Evolutionary conservation across 2,797 vertebrate genomes (phyloP), one percentile per base, ranked within the genome.

Genomic region (Eurystomus glaucurus): DNA sequence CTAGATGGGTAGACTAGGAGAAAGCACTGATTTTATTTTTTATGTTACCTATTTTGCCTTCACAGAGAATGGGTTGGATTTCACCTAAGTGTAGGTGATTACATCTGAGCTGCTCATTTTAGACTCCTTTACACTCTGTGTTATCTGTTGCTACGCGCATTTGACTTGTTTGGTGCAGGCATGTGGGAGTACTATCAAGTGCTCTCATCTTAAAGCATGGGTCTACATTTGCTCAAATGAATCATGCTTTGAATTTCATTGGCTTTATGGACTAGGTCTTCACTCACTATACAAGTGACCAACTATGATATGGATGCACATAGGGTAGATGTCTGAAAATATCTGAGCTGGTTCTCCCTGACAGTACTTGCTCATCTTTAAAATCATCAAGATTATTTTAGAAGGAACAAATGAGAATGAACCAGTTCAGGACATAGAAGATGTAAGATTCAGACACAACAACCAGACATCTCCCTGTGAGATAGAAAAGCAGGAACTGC

Each of bases 251-350:
- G 11, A 18, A 62, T 84, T 46, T 65, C 39, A 26, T 33, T 58
- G 71, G 4, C 39, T 85, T 80, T 46, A 43, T 6, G 7, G 46
- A 0, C 51, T 52, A 25, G 19, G 15, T 77, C 50, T 79, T 46
- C 51, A 5, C 14, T 3, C 14, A 5, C 11, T 41, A 28, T 21
- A 54, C 29, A 39, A 57, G 17, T n/a, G 62, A 55, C 70, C 43
- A 76, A 50, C 31, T 28, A 7, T 58, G 39, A 31, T 2, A 13
- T 5, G 58, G 37, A 14, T 33, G 10, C 29, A 17, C 0, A 0
- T 21, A 51, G 2, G 22, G 22, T 46, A 20, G 14, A 23, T 31
- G 64, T 51, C 76, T 79, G n/a, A 28, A 74, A 60, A 64, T 14
- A 17, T 17, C 65, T 78, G 79, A 88, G 72, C 57, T 81, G 41